These are phyloP conservation scores for Emesis furor DNA, from an alignment of 2,888 invertebrate species.

Conservation along the genomic window DNA sequence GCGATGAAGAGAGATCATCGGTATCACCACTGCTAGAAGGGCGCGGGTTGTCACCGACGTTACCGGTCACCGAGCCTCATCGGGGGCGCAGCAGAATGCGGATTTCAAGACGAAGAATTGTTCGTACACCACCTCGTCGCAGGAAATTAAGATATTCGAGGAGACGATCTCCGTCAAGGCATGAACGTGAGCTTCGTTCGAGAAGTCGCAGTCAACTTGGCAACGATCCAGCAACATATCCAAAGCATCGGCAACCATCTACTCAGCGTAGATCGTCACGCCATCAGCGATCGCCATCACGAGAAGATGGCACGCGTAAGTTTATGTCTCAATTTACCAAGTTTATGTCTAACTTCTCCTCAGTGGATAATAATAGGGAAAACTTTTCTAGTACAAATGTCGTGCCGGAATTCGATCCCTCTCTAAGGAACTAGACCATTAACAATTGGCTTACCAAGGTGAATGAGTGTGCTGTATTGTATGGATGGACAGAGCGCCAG, in stretches of 20 bases:
- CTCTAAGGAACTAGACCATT: slow-evolving; percentile 45
- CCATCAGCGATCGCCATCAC: not conserved
- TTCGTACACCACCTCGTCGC: too few species aligned
- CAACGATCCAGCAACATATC: not conserved
- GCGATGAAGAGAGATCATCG: slow-evolving; percentile 1
- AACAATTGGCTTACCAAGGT: slow-evolving; percentile 63
- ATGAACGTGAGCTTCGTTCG: not conserved
- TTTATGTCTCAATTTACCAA: not conserved
- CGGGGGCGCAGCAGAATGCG: too few species aligned
- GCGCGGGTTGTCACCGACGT: not conserved
- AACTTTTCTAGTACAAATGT: slow-evolving; percentile 17
- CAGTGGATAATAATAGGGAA: not conserved
- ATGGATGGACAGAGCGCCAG: slow-evolving; percentile 71
- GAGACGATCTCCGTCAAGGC: too few species aligned
- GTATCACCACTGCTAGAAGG: not conserved
- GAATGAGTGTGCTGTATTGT: slow-evolving; percentile 66
- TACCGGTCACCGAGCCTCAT: too few species aligned
- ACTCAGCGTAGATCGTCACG: not conserved
- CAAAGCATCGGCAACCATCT: not conserved
- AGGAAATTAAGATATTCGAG: too few species aligned
- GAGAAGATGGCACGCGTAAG: not conserved
- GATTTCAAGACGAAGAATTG: too few species aligned
- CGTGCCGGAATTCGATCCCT: slow-evolving; percentile 46
- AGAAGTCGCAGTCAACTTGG: not conserved
- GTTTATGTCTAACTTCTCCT: not conserved